phyloP scores from a whole-genome alignment of 2,797 vertebrate genomes.

The Gymnoscopelus microlampas region DNA sequence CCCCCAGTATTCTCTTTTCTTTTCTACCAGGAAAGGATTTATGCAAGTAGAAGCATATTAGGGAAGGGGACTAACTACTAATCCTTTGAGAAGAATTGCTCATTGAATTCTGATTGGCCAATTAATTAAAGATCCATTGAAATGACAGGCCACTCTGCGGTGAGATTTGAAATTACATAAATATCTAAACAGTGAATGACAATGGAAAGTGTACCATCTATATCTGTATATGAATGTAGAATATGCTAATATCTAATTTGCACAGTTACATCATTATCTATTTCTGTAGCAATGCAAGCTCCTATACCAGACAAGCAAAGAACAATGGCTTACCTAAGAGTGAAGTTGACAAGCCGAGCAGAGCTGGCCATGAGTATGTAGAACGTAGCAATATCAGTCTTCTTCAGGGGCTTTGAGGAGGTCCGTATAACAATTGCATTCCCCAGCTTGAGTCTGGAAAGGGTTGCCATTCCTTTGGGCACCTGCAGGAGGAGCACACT shows the following conservation, averaged over 20 bases:
- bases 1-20: conserved; percentile 43
- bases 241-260: neutral
- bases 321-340: conserved; percentile 85
- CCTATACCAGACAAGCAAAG: neutral
- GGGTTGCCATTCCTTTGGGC: conserved; percentile 73
- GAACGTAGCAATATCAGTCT: conserved; percentile 89
- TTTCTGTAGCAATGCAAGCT: neutral
- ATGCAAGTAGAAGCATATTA: conserved; percentile 22
- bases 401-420: conserved; percentile 83
- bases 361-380: conserved; percentile 86
- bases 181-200: neutral
- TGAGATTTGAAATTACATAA: neutral
- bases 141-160: neutral
- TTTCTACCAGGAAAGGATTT: conserved; percentile 48
- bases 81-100: conserved; percentile 4
- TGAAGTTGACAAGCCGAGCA: conserved; percentile 87
- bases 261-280: neutral
- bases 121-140: conserved; percentile 20
- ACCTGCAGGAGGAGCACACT: conserved; percentile 90
- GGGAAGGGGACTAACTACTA: conserved; percentile 25
- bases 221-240: neutral
- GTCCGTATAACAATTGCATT: conserved; percentile 86
- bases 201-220: neutral
- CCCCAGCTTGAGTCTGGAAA: conserved; percentile 87
- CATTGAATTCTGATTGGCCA: conserved; percentile 12